These are phyloP conservation scores for Galemys pyrenaicus DNA, from an alignment of 2,113 vertebrate genomes.

Conservation along the genomic window DNA sequence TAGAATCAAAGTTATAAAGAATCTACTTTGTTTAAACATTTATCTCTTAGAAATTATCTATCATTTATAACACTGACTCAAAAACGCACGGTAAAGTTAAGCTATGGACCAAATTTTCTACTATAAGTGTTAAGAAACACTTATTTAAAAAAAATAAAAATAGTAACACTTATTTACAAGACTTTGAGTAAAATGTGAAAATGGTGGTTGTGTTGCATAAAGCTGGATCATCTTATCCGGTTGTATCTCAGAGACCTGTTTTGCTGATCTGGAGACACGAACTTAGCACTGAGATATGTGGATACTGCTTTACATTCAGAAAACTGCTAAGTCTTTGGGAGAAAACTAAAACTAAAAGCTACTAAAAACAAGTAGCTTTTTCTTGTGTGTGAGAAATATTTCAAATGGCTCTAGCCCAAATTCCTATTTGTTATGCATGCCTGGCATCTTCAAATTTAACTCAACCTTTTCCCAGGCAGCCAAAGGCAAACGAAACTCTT, in stretches of 20 bases:
- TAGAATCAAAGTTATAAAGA: neutral
- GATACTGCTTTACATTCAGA: neutral
- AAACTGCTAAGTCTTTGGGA: neutral
- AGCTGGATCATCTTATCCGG: neutral
- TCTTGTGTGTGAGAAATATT: slow-evolving; percentile 64
- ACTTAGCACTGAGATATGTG: slow-evolving; percentile 6
- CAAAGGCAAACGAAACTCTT: slow-evolving; percentile 33
- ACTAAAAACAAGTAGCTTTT: slow-evolving; percentile 46
- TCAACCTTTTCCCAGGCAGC: slow-evolving; percentile 23
- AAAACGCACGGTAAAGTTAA: slow-evolving; percentile 14
- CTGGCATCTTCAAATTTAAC: slow-evolving; percentile 65
- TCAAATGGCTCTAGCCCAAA: slow-evolving; percentile 57
- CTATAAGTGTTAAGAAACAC: too few species aligned
- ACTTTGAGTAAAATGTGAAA: slow-evolving; percentile 5
- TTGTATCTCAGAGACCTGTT: neutral
- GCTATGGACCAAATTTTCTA: neutral
- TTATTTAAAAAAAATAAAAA: too few species aligned
- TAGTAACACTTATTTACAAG: too few species aligned
- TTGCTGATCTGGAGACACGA: slow-evolving; percentile 30
- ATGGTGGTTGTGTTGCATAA: slow-evolving; percentile 32
- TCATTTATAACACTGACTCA: neutral
- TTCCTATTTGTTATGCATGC: slow-evolving; percentile 60
- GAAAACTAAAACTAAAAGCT: too few species aligned
- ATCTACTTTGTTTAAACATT: neutral
- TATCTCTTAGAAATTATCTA: neutral